Conservation (phyloP, 2,797 vertebrate genomes). For the Hapalemur alaotrensis region DNA sequence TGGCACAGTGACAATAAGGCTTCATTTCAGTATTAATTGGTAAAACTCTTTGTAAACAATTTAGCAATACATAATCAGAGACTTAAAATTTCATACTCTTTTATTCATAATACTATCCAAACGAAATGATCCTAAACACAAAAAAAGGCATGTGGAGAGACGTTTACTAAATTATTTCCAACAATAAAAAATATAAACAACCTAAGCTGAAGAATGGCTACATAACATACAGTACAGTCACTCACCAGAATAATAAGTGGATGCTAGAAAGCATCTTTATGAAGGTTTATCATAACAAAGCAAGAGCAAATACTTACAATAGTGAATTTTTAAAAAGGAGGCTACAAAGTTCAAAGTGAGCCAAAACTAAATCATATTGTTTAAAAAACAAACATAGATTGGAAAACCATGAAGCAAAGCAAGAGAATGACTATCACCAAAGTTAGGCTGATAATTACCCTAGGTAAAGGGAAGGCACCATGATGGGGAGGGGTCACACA, state of each 20-base stretch:
- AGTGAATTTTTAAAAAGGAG: neutral
- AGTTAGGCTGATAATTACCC: neutral
- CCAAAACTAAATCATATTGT: neutral
- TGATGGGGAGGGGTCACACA: neutral
- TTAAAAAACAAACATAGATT: neutral
- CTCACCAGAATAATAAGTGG: neutral
- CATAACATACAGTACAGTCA: neutral
- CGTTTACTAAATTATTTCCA: neutral
- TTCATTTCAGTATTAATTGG: neutral
- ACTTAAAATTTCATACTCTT: neutral
- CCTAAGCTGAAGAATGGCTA: neutral
- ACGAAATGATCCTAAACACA: conserved; percentile 1
- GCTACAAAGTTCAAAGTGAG: neutral
- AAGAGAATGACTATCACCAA: neutral
- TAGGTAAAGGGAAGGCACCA: neutral
- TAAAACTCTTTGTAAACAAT: neutral
- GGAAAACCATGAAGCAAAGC: neutral
- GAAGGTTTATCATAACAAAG: neutral
- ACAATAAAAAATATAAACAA: neutral
- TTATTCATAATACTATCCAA: neutral
- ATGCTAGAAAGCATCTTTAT: neutral
- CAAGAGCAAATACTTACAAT: neutral
- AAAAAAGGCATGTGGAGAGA: neutral
- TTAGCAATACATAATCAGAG: neutral
- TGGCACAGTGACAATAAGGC: neutral